These are phyloP conservation scores for Helicoverpa armigera DNA, from an alignment of 1,140 invertebrate species.

Conservation along the genomic window DNA sequence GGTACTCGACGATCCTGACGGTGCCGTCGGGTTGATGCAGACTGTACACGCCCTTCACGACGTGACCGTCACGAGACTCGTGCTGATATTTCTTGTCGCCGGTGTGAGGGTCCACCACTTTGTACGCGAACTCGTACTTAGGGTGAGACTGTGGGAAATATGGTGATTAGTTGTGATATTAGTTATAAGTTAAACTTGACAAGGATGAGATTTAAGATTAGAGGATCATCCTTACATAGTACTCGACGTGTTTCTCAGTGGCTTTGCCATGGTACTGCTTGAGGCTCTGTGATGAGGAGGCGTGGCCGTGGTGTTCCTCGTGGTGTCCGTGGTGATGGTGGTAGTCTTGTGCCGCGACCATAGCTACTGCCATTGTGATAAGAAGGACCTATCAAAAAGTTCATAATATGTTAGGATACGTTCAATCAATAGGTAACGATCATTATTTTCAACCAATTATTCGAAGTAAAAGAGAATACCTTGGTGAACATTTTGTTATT, in stretches of 20 bases:
- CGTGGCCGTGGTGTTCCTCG: slow-evolving; percentile 15
- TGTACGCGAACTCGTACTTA: too few species aligned
- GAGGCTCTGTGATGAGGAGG: slow-evolving; percentile 37
- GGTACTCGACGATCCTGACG: slow-evolving; percentile 82
- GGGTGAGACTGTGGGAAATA: too few species aligned
- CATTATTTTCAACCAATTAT: too few species aligned
- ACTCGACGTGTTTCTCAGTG: slow-evolving; percentile 43
- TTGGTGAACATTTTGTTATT: slow-evolving; percentile 16
- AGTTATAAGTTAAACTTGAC: too few species aligned
- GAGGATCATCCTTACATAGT: slow-evolving; percentile 5
- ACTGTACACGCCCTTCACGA: too few species aligned
- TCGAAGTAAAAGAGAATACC: background rate
- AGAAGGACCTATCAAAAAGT: background rate
- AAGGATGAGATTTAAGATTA: too few species aligned
- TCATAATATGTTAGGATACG: background rate
- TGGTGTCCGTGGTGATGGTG: background rate
- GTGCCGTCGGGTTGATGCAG: slow-evolving; percentile 28
- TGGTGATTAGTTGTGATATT: too few species aligned
- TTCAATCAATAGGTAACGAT: background rate
- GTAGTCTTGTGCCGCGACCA: background rate
- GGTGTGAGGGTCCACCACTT: too few species aligned
- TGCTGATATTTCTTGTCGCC: too few species aligned
- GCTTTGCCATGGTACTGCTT: slow-evolving; percentile 52
- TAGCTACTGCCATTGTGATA: background rate
- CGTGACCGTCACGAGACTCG: too few species aligned